Conservation (phyloP, 2,888 invertebrate genomes). For the Oithona nana region DNA sequence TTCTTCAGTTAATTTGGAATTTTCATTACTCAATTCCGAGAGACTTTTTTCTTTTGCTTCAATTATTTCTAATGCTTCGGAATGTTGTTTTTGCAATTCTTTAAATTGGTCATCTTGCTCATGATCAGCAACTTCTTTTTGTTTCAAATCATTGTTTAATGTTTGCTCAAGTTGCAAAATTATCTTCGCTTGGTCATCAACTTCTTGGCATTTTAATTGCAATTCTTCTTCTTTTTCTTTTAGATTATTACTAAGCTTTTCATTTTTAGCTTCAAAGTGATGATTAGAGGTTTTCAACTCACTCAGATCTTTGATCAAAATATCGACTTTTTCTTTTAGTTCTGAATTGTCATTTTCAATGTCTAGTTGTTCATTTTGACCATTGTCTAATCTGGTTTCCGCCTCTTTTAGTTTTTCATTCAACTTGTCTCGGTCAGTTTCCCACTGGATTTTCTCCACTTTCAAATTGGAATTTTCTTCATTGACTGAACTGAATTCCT, state of each 20-base stretch:
- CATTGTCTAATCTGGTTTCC: not conserved
- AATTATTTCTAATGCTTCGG: no score
- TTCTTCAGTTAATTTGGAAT: not conserved
- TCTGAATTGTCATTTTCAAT: not conserved
- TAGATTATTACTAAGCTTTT: no score
- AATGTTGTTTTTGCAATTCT: no score
- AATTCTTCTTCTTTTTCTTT: no score
- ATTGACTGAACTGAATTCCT: not conserved
- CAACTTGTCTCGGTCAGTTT: not conserved
- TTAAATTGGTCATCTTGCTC: no score
- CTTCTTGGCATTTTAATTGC: no score
- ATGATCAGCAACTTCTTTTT: no score
- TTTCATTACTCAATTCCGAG: not conserved
- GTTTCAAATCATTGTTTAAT: no score
- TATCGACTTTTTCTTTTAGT: not conserved
- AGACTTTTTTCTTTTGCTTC: not conserved
- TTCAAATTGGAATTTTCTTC: not conserved
- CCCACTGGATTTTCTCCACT: not conserved
- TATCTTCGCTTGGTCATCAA: no score
- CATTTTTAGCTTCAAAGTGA: no score
- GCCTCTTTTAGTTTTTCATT: not conserved
- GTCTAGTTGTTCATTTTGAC: not conserved
- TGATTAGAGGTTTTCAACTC: no score
- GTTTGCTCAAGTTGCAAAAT: no score
- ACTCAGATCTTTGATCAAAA: not conserved